A percentile compares a stretch with the other conserved stretches of the same genome.
Evolutionary conservation across 2,888 invertebrate species (phyloP).

Genomic region (Agonopterix heracliana): DNA sequence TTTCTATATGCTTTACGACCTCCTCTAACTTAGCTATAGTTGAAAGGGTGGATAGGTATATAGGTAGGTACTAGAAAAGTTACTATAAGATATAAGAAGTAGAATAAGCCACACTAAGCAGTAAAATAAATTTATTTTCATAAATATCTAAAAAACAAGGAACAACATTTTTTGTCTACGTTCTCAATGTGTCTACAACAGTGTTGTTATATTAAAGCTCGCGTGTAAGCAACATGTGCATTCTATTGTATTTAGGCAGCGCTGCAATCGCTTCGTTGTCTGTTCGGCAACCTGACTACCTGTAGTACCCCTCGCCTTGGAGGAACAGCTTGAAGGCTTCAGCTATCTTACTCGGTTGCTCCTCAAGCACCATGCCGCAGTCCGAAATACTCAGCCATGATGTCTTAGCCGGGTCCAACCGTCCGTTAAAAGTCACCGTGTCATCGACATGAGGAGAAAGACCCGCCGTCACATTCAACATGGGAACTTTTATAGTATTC

Average conservation of each 20-base stretch:
- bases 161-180: constrained; percentile 61
- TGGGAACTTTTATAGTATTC: constrained; percentile 86
- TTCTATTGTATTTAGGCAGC: constrained; percentile 50
- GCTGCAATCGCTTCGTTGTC: constrained; percentile 36
- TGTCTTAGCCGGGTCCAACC: constrained; percentile 95
- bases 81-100: too few relatives aligned
- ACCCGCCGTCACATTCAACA: constrained; percentile 95
- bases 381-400: constrained; percentile 99
- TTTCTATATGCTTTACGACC: too few relatives aligned
- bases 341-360: constrained; percentile 97
- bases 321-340: constrained; percentile 98
- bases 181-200: constrained; percentile 64
- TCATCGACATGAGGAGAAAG: constrained; percentile 97
- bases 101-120: constrained; percentile 39
- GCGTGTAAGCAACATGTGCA: constrained; percentile 71
- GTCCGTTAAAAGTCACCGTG: constrained; percentile 96
- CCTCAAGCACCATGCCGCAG: constrained; percentile 98
- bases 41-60: too few relatives aligned
- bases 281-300: constrained; percentile 47
- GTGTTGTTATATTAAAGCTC: constrained; percentile 65
- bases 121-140: constrained; percentile 68
- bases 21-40: too few relatives aligned
- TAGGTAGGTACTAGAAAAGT: too few relatives aligned
- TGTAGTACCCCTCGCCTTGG: constrained; percentile 99
- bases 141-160: constrained; percentile 61